Conservation (phyloP, 2,888 invertebrate species). For the Acanthosepion lycidas region DNA sequence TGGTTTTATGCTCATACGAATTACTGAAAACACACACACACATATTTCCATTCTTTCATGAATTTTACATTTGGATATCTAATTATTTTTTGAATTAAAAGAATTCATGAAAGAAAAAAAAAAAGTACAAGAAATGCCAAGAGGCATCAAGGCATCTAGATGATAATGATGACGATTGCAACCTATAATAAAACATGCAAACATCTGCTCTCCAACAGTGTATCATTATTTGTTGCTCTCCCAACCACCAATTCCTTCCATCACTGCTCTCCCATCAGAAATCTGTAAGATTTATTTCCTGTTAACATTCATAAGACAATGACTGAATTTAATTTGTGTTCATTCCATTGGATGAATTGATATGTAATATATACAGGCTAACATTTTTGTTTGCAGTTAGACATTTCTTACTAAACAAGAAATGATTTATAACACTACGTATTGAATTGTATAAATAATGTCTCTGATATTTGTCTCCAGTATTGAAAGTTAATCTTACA, state of each 20-base stretch:
- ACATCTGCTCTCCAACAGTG: conserved; percentile 2
- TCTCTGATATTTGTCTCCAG: too few species aligned
- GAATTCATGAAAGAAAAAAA: too few species aligned
- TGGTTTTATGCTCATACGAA: too few species aligned
- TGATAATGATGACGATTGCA: not conserved
- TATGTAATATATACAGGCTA: not conserved
- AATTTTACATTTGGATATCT: too few species aligned
- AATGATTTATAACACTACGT: not conserved
- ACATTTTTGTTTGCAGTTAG: not conserved
- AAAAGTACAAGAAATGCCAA: too few species aligned
- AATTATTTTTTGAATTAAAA: too few species aligned
- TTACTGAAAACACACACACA: too few species aligned
- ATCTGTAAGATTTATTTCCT: not conserved
- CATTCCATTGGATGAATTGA: not conserved
- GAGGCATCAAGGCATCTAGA: not conserved
- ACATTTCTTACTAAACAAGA: not conserved
- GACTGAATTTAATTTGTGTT: not conserved
- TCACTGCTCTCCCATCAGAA: not conserved
- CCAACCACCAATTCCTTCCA: not conserved
- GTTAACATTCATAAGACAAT: not conserved
- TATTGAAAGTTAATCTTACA: too few species aligned
- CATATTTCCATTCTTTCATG: too few species aligned
- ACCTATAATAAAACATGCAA: not conserved
- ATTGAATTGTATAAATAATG: too few species aligned
- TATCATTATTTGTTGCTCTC: not conserved